phyloP scores from a whole-genome alignment of 2,888 invertebrate species.

The Monoplex corrugatus region DNA sequence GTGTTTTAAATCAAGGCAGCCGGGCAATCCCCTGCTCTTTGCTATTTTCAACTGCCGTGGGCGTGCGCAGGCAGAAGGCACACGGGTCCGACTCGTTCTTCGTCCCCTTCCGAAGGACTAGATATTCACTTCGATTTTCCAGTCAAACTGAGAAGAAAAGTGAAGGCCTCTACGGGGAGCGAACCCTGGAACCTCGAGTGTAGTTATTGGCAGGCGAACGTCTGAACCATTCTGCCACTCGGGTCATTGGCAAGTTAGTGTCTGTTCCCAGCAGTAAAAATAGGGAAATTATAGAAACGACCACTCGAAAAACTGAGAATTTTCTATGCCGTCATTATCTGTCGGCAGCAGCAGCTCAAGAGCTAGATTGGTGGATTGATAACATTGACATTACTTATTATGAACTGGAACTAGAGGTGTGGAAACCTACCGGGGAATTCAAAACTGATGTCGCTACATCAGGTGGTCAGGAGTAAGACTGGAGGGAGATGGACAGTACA shows the following conservation, averaged over 20 bases:
- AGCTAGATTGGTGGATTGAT: slow-evolving; percentile 31
- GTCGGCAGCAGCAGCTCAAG: not conserved
- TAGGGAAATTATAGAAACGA: not conserved
- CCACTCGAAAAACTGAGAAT: not conserved
- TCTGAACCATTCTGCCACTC: too few species aligned
- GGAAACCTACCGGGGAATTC: not conserved
- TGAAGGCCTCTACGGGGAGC: too few species aligned
- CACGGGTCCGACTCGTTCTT: too few species aligned
- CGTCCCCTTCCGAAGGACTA: too few species aligned
- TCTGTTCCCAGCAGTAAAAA: not conserved
- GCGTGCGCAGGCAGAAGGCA: too few species aligned
- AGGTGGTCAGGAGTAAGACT: not conserved
- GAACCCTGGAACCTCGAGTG: too few species aligned
- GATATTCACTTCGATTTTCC: too few species aligned
- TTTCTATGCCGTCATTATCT: slow-evolving; percentile 13
- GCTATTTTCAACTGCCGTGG: too few species aligned
- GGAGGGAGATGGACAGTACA: slow-evolving; percentile 7
- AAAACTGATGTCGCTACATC: not conserved
- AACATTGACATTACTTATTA: not conserved
- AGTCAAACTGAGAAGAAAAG: too few species aligned
- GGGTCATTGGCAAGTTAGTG: not conserved
- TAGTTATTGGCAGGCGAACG: too few species aligned
- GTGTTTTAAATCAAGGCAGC: too few species aligned
- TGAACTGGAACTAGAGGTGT: not conserved
- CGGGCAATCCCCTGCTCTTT: too few species aligned